Evolutionary conservation across 2,113 vertebrate genomes (phyloP).

Genomic region (Phocoena sinus): DNA sequence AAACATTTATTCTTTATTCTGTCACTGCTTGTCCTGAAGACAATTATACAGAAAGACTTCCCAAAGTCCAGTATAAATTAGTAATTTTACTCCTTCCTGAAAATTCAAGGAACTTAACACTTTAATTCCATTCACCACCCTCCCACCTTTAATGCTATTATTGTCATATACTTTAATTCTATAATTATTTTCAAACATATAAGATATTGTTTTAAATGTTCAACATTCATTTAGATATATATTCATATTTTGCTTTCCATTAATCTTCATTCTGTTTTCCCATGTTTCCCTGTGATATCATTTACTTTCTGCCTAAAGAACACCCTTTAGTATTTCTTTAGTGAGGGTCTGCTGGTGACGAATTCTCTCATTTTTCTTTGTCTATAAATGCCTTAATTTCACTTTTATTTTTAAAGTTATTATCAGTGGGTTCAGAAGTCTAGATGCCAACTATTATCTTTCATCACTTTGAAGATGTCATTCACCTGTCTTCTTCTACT

Average conservation of each 20-base stretch:
- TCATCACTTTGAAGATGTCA: neutral
- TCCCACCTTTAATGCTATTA: neutral
- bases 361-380: neutral
- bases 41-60: neutral
- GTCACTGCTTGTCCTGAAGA: neutral
- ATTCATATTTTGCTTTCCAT: neutral
- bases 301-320: neutral
- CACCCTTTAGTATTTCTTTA: neutral
- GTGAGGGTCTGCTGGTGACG: neutral
- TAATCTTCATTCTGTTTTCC: neutral
- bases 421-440: neutral
- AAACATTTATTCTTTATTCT: neutral
- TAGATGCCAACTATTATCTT: neutral
- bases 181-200: neutral
- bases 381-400: neutral
- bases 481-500: too few species aligned
- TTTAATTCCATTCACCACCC: neutral
- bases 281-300: neutral
- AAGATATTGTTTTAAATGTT: neutral
- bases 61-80: neutral
- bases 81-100: neutral
- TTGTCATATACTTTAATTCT: neutral
- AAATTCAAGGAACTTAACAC: neutral
- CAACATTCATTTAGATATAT: neutral
- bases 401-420: neutral